Conservation (phyloP, 2,888 invertebrate species). For the Brachypterus glaber region DNA sequence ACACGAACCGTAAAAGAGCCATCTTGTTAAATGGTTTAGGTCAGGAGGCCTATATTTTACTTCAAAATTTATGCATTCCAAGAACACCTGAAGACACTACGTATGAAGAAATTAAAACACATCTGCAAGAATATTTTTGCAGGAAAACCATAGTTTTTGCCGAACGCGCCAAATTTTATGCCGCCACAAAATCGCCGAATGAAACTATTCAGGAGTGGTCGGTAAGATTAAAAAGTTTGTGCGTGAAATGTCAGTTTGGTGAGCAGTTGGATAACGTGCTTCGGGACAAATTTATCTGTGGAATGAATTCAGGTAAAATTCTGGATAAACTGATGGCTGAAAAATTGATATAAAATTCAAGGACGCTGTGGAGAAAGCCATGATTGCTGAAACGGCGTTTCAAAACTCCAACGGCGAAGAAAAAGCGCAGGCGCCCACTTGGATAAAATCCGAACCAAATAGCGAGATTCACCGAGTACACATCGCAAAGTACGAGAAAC, state of each 20-base stretch:
- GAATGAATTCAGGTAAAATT: constrained; percentile 6
- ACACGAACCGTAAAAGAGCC: neutral
- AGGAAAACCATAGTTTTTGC: constrained; percentile 5
- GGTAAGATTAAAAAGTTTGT: constrained; percentile 6
- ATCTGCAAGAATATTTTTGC: neutral
- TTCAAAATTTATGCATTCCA: constrained; percentile 4
- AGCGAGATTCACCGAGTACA: no score
- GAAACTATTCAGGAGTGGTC: constrained; percentile 4
- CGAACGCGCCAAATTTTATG: constrained; percentile 1
- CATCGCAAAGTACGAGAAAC: no score
- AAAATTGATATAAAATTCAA: no score
- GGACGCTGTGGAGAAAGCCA: no score
- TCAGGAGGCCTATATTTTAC: constrained; percentile 2
- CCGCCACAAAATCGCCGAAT: constrained; percentile 3
- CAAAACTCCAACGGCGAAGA: no score
- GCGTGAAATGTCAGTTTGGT: constrained; percentile 6
- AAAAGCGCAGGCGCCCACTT: no score
- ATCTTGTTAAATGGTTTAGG: constrained; percentile 4
- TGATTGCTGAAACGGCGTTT: no score
- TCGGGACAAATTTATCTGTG: no score
- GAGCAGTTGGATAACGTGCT: neutral
- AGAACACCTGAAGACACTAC: constrained; percentile 2
- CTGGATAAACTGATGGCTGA: constrained; percentile 6
- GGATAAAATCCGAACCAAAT: no score
- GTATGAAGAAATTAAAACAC: no score